Evolutionary conservation across 2,888 invertebrate species (phyloP).

Genomic region (Desoria tigrina): DNA sequence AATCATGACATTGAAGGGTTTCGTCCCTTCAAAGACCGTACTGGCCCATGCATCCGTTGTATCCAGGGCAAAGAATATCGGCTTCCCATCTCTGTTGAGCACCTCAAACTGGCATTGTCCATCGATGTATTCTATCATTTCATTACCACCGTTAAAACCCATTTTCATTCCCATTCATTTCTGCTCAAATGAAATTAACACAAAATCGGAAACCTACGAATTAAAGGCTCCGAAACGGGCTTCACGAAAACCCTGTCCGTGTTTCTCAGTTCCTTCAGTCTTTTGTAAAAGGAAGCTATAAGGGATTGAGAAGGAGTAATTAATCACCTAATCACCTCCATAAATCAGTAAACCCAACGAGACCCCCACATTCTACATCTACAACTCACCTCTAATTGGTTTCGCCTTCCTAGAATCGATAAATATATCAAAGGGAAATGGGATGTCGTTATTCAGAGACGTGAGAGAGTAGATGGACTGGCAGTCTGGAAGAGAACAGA

Average conservation of each 20-base stretch:
- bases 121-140: constrained; percentile 39
- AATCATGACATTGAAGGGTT: constrained; percentile 46
- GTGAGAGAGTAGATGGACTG: constrained; percentile 41
- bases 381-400: constrained; percentile 41
- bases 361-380: too few species aligned
- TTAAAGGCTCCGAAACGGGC: constrained; percentile 36
- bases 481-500: constrained; percentile 25
- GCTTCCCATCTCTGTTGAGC: constrained; percentile 39
- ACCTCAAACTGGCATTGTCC: constrained; percentile 44
- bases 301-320: too few species aligned
- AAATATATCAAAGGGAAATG: constrained; percentile 44
- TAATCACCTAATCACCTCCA: background rate
- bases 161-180: too few species aligned
- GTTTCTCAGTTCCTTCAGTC: constrained; percentile 35
- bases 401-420: constrained; percentile 35
- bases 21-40: constrained; percentile 37
- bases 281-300: constrained; percentile 42
- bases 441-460: constrained; percentile 39
- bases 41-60: constrained; percentile 45
- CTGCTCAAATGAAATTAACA: background rate
- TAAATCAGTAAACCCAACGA: background rate
- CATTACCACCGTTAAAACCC: background rate
- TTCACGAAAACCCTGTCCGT: constrained; percentile 43
- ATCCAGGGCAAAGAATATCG: constrained; percentile 45
- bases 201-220: constrained; percentile 31